A percentile compares a stretch with the other conserved stretches of the same genome.
These are phyloP conservation scores for Eptatretus burgeri DNA, from an alignment of 2,113 vertebrate species.

Conservation along the genomic window DNA sequence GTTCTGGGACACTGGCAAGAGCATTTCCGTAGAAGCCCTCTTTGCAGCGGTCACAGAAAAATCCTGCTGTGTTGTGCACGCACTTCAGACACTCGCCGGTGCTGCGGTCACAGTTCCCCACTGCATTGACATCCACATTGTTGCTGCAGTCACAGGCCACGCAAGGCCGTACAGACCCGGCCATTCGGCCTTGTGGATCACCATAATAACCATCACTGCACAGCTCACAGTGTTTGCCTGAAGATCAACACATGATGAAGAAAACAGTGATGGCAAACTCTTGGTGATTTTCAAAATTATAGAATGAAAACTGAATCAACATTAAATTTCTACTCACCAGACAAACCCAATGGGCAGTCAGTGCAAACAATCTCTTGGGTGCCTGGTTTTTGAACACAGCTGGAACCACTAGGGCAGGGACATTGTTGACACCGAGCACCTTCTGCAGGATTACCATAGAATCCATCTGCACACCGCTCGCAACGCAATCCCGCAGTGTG, in stretches of 20 bases:
- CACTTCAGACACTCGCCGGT: conserved; percentile 50
- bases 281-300: too few species aligned
- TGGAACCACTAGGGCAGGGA: conserved; percentile 32
- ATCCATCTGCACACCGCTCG: conserved; percentile 39
- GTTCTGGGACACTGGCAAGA: conserved; percentile 10
- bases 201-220: conserved; percentile 62
- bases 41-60: conserved; percentile 30
- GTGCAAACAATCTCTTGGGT: conserved; percentile 45
- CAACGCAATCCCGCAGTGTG: conserved; percentile 43
- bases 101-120: conserved; percentile 40
- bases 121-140: conserved; percentile 40
- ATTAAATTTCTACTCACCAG: conserved; percentile 25
- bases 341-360: conserved; percentile 39
- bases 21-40: conserved; percentile 36
- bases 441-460: conserved; percentile 36
- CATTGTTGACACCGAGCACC: conserved; percentile 47
- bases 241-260: too few species aligned
- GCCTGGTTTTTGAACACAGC: conserved; percentile 25
- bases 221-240: conserved; percentile 45
- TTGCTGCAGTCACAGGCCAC: conserved; percentile 30
- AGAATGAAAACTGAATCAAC: too few species aligned
- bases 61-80: conserved; percentile 31
- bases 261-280: too few species aligned
- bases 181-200: conserved; percentile 37
- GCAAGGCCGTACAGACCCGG: conserved; percentile 24